Base-by-base conservation (phyloP, 2,888 invertebrate species). In the Monopis laevigella region DNA sequence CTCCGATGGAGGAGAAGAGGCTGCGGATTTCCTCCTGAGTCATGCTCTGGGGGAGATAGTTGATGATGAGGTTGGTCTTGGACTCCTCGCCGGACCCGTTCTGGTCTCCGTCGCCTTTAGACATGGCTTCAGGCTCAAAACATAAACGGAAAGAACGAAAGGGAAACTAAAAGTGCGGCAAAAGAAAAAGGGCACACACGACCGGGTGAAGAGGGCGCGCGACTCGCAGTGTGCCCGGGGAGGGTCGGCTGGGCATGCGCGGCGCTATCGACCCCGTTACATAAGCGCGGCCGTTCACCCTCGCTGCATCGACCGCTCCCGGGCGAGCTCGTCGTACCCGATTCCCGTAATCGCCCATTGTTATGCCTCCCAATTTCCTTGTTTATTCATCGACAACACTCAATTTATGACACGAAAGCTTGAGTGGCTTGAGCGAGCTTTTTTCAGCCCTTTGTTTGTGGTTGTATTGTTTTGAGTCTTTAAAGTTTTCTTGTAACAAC, bases 41-140 rank as follows among this genome's bases (percentile, higher is more conserved):
- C 99, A 99, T 99, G 57, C 94, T 97, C 84, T 99, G 99, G 48
- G 99, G 99, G 77, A 99, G 86, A 81, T 99, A 99, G 84, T 99
- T 99, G 64, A 99, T 98, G 78, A 99, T 99, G 55, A 99, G 88
- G 84, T 99, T 99, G 56, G 98, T 99, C 84, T 96, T 93, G 60
- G 93, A 94, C 84, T 96, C 96, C 81, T 93, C 92, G 62, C 90
- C 88, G 63, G 90, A 90, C 64, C 89, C 85, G 74, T 92, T 92
- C 71, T 92, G 93, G 72, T 92, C 90, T 60, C 88, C 86, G 78
- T 91, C 90, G 74, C 90, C 90, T 83, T 91, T 90, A 75, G 90
- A 89, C 91, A 91, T 91, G 88, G 87, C 89, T 77, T 56, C n/a
- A 30, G 36, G 40, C 38, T 75, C 63, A 75, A 81, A 81, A 77